phyloP scores from a whole-genome alignment of 2,797 vertebrate genomes.

The Dipus sagitta region DNA sequence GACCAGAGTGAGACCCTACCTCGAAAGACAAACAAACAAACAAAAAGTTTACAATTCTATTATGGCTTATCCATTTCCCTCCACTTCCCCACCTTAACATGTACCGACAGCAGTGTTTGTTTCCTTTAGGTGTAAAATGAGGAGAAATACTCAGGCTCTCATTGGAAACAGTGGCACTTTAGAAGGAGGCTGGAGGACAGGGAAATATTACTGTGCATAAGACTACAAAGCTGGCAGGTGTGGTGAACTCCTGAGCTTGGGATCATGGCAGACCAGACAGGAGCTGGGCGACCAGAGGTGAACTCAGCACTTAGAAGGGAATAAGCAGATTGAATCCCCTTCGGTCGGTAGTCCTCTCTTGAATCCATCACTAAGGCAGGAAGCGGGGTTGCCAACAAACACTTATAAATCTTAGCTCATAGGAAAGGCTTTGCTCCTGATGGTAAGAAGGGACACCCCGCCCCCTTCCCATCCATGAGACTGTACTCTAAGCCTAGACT shows the following conservation, averaged over 20 bases:
- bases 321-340: not conserved
- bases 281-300: not conserved
- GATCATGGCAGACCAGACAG: not conserved
- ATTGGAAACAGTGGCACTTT: not conserved
- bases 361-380: not conserved
- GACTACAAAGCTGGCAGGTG: not conserved
- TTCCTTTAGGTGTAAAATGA: constrained; percentile 28
- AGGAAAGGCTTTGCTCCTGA: not conserved
- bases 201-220: not conserved
- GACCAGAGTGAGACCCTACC: too few species aligned
- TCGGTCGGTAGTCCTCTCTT: not conserved
- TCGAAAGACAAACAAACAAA: too few species aligned
- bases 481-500: not conserved
- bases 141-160: not conserved
- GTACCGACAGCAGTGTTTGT: not conserved
- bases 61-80: not conserved
- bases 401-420: not conserved
- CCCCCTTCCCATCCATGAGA: not conserved
- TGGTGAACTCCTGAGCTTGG: not conserved
- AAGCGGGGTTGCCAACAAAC: not conserved
- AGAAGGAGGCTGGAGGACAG: not conserved
- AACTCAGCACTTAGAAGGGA: not conserved
- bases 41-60: constrained; percentile 40
- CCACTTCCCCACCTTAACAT: not conserved
- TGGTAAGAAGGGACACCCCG: not conserved